Evolutionary conservation across 2,888 invertebrate genomes (phyloP).

Genomic region (Dyspetes luteomarginatus): DNA sequence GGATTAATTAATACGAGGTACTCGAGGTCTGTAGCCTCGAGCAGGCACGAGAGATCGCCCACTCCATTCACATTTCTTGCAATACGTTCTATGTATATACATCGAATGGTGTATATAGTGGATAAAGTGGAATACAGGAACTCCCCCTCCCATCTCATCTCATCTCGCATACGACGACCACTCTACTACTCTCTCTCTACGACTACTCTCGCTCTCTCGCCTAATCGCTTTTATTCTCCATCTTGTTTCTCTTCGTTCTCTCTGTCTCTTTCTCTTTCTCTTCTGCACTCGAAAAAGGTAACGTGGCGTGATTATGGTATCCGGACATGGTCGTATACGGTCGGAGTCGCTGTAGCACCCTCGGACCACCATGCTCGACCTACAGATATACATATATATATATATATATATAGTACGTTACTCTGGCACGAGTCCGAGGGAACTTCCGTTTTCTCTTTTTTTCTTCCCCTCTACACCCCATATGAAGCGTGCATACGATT

Average conservation of each 20-base stretch:
- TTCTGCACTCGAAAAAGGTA: constrained; percentile 66
- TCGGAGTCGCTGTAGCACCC: constrained; percentile 40
- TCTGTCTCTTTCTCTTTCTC: constrained; percentile 20
- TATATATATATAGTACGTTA: background rate
- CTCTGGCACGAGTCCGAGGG: constrained; percentile 64
- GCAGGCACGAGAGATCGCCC: constrained; percentile 66
- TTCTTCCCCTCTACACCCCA: constrained; percentile 6
- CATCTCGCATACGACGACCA: constrained; percentile 19
- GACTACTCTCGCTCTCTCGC: constrained; percentile 53
- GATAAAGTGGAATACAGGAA: constrained; percentile 26
- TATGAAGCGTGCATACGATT: constrained; percentile 5
- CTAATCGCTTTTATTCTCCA: constrained; percentile 62
- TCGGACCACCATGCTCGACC: constrained; percentile 67
- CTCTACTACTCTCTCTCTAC: constrained; percentile 24
- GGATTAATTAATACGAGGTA: constrained; percentile 55
- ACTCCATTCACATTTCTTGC: constrained; percentile 43
- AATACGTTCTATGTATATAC: background rate
- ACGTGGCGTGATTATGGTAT: constrained; percentile 70
- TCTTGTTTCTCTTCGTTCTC: constrained; percentile 23
- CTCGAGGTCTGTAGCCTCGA: constrained; percentile 53
- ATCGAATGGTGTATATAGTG: constrained; percentile 16
- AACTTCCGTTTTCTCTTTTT: constrained; percentile 68
- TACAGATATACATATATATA: constrained; percentile 12
- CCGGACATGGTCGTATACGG: constrained; percentile 67
- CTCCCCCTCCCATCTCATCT: constrained; percentile 9